Percentiles rank a stretch among this genome's conserved stretches.
phyloP scores from a whole-genome alignment of 2,113 vertebrate species.

The Alosa alosa region DNA sequence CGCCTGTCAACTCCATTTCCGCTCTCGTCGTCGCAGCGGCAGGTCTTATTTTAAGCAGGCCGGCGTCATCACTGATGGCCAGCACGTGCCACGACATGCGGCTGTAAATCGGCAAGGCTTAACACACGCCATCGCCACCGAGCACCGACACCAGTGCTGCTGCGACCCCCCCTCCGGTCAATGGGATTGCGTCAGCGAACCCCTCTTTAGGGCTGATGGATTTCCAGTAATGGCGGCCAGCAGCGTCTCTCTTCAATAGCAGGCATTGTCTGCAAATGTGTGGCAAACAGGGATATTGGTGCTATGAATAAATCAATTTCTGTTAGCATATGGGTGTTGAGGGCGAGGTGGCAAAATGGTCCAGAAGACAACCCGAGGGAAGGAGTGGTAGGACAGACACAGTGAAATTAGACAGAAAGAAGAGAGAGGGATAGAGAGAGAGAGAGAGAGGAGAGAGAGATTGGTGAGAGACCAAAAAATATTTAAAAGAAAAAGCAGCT shows the following conservation, averaged over 20 bases:
- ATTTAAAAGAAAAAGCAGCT: not conserved
- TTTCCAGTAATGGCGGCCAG: not conserved
- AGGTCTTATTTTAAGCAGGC: constrained; percentile 44
- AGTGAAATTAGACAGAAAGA: too few species aligned
- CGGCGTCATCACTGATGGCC: constrained; percentile 3
- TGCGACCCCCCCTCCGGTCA: not conserved
- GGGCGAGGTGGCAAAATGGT: constrained; percentile 6
- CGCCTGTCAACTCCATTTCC: constrained; percentile 48
- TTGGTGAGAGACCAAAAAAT: not conserved
- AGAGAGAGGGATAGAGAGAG: not conserved
- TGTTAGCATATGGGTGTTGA: not conserved
- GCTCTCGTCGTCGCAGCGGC: constrained; percentile 28
- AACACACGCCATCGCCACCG: not conserved
- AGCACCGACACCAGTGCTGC: not conserved
- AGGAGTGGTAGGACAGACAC: not conserved
- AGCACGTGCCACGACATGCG: not conserved
- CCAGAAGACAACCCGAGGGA: not conserved
- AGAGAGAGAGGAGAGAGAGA: not conserved
- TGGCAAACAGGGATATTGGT: not conserved
- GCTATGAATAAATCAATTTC: constrained; percentile 25
- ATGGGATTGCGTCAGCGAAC: not conserved
- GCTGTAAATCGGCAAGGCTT: not conserved
- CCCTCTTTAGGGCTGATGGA: not conserved
- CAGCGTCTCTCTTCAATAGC: not conserved
- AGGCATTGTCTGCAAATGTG: constrained; percentile 1